Evolutionary conservation across 1,140 invertebrate species (phyloP).

Genomic region (Mylabris phalerata): DNA sequence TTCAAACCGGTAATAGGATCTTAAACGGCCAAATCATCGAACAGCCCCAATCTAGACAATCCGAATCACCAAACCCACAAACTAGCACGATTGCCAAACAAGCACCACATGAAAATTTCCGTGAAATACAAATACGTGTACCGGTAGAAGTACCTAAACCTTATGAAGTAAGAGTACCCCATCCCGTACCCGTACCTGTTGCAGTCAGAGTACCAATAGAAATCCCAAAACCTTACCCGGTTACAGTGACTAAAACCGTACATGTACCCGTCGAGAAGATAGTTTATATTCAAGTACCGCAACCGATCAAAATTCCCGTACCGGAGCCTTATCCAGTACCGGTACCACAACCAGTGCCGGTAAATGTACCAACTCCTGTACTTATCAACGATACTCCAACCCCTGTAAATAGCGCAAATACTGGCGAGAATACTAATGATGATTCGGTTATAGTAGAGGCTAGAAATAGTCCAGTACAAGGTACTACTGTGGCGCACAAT

Average conservation of each 20-base stretch:
- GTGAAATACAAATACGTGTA: conserved; percentile 12
- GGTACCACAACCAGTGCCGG: conserved; percentile 14
- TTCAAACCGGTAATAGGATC: too few relatives aligned
- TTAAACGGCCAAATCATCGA: too few relatives aligned
- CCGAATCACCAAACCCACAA: too few relatives aligned
- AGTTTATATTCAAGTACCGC: conserved; percentile 23
- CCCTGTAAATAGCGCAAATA: neutral
- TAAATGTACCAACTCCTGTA: conserved; percentile 19
- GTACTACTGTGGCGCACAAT: too few relatives aligned
- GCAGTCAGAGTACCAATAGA: conserved; percentile 22
- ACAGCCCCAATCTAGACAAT: too few relatives aligned
- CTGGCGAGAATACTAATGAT: neutral
- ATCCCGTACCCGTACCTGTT: conserved; percentile 31
- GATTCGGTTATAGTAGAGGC: neutral
- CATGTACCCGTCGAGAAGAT: conserved; percentile 28
- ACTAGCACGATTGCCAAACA: too few relatives aligned
- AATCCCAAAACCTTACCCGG: conserved; percentile 24
- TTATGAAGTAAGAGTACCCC: conserved; percentile 28
- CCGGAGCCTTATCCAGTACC: conserved; percentile 23
- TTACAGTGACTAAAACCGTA: conserved; percentile 21
- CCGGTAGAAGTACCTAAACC: conserved; percentile 35
- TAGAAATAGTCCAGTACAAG: too few relatives aligned
- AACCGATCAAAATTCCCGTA: conserved; percentile 12
- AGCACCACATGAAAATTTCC: conserved; percentile 4
- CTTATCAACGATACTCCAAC: conserved; percentile 19